phyloP scores from a whole-genome alignment of 2,113 vertebrate species.

The Ceratotherium simum region DNA sequence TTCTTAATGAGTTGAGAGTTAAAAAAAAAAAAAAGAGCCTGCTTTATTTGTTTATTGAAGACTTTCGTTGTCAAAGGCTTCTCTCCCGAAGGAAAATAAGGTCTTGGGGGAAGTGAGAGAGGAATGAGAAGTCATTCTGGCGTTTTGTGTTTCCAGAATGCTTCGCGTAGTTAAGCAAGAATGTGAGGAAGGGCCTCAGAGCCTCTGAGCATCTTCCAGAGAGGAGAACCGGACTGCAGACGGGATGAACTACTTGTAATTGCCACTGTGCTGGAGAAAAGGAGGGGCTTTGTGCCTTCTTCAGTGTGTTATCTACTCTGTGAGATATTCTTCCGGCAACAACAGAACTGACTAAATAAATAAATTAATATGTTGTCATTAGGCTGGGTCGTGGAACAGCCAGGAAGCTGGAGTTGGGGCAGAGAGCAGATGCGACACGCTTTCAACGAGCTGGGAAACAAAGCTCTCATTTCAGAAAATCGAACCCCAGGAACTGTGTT shows the following conservation, averaged over 20 bases:
- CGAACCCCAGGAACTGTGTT: rapidly evolving
- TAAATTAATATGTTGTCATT: slow-evolving; percentile 10
- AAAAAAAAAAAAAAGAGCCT: not conserved
- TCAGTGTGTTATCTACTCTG: slow-evolving; percentile 31
- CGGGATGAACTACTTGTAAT: not conserved
- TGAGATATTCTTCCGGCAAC: slow-evolving; percentile 36
- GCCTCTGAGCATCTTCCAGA: slow-evolving; percentile 31
- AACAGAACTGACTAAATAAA: slow-evolving; percentile 61
- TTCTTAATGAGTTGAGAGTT: slow-evolving; percentile 62
- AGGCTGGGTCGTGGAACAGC: not conserved
- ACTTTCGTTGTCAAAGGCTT: slow-evolving; percentile 48
- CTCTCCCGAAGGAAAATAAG: slow-evolving; percentile 59
- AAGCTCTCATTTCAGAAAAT: not conserved
- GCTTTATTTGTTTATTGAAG: slow-evolving; percentile 40
- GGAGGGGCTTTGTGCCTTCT: not conserved
- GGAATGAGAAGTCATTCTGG: not conserved
- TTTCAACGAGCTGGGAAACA: not conserved
- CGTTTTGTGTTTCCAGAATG: slow-evolving; percentile 34
- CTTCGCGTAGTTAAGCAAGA: slow-evolving; percentile 3
- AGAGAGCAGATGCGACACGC: not conserved
- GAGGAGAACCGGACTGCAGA: not conserved
- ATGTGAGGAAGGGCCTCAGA: not conserved
- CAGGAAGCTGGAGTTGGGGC: not conserved
- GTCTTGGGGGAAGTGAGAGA: not conserved
- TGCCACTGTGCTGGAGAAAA: not conserved